A percentile compares a stretch with the other conserved stretches of the same genome.
Evolutionary conservation across 2,113 vertebrate genomes (phyloP).

Genomic region (Glareola pratincola): DNA sequence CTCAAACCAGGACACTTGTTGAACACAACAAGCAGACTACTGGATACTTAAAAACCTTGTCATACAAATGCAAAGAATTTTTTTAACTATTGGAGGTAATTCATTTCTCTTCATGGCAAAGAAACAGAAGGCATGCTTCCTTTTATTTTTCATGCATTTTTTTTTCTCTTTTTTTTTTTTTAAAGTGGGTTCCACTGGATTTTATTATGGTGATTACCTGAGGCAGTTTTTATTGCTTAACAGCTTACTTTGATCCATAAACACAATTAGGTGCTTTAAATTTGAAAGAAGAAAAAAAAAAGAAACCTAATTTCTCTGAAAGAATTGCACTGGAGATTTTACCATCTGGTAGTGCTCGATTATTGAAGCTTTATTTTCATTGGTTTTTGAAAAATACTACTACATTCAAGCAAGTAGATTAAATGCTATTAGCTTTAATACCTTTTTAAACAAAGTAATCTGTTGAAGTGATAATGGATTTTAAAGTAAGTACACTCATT

Average conservation of each 20-base stretch:
- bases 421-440: slow-evolving; percentile 72
- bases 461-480: slow-evolving; percentile 67
- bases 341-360: slow-evolving; percentile 44
- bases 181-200: neutral
- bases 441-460: slow-evolving; percentile 72
- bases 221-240: neutral
- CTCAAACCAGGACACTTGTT: too few relatives aligned
- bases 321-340: slow-evolving; percentile 42
- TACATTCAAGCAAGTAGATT: slow-evolving; percentile 67
- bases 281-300: slow-evolving; percentile 8
- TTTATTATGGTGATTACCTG: neutral
- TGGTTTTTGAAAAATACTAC: slow-evolving; percentile 46
- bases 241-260: neutral
- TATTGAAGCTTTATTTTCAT: slow-evolving; percentile 64
- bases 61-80: neutral
- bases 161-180: neutral
- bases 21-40: neutral
- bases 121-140: neutral
- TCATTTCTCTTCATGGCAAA: neutral
- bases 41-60: neutral
- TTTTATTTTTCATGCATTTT: neutral
- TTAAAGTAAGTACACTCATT: slow-evolving; percentile 71
- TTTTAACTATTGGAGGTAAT: neutral
- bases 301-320: slow-evolving; percentile 38
- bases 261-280: neutral